A percentile compares a stretch with the other conserved stretches of the same genome.
Conservation (phyloP, 2,888 invertebrate genomes). For the Craniophora ligustri region DNA sequence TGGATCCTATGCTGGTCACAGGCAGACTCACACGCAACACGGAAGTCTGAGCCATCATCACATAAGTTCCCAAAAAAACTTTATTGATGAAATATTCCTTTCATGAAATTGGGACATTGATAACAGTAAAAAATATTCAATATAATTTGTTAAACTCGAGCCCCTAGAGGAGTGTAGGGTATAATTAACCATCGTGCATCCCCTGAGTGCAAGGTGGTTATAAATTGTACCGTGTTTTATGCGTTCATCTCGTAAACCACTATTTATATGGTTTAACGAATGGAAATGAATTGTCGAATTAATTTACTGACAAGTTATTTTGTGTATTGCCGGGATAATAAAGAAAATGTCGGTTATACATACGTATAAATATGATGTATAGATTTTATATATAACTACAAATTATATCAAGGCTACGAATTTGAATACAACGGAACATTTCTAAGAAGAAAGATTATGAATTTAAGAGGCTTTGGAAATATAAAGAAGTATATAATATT, state of each 20-base stretch:
- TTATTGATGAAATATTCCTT: conserved; percentile 1
- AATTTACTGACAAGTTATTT: conserved; percentile 17
- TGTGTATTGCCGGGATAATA: neutral
- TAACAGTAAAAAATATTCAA: conserved; percentile 30
- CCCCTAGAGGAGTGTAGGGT: conserved; percentile 19
- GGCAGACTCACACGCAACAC: no score
- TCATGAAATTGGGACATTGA: conserved; percentile 13
- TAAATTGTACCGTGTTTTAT: conserved; percentile 38
- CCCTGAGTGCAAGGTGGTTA: conserved; percentile 45
- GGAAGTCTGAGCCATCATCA: no score
- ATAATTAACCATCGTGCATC: conserved; percentile 45
- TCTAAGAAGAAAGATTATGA: no score
- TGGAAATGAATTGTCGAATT: conserved; percentile 30
- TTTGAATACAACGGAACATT: no score
- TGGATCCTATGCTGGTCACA: no score
- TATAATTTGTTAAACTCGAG: conserved; percentile 32
- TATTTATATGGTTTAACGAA: conserved; percentile 43
- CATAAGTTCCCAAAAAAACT: neutral
- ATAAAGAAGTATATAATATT: no score
- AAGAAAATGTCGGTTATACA: no score
- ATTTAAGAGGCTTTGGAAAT: no score
- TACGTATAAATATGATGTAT: no score
- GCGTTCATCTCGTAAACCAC: conserved; percentile 38
- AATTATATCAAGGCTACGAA: no score
- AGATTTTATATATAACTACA: no score